Evolutionary conservation across 2,888 invertebrate genomes (phyloP).

Genomic region (Amblyjoppa fuscipennis): DNA sequence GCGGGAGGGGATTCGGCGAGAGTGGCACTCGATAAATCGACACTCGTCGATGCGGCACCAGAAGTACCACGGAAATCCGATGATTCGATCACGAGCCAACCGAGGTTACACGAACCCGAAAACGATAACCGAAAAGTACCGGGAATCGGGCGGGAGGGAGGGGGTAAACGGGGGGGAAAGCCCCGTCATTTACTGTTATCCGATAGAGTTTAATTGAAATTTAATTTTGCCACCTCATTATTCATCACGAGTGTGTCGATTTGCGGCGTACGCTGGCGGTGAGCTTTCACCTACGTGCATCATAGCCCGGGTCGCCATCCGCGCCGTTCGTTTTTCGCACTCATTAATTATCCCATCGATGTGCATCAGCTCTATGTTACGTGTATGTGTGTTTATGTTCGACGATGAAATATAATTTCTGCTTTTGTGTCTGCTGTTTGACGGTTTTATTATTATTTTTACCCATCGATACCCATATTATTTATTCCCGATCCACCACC

Average conservation of each 20-base stretch:
- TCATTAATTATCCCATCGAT: slow-evolving; percentile 60
- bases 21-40: slow-evolving; percentile 53
- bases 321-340: slow-evolving; percentile 68
- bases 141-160: slow-evolving; percentile 15
- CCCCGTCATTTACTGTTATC: slow-evolving; percentile 76
- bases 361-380: slow-evolving; percentile 26
- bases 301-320: not conserved
- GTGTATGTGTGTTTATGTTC: slow-evolving; percentile 27
- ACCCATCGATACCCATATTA: slow-evolving; percentile 18
- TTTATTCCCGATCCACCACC: slow-evolving; percentile 44
- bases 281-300: slow-evolving; percentile 72
- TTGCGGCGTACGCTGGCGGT: slow-evolving; percentile 73
- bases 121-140: slow-evolving; percentile 68
- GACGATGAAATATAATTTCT: slow-evolving; percentile 64
- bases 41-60: slow-evolving; percentile 52
- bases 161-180: slow-evolving; percentile 56
- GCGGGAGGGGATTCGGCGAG: not conserved
- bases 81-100: slow-evolving; percentile 61
- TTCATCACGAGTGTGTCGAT: slow-evolving; percentile 81
- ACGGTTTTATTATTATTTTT: slow-evolving; percentile 51
- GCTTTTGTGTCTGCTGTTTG: slow-evolving; percentile 55
- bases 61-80: slow-evolving; percentile 62
- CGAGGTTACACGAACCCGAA: slow-evolving; percentile 58
- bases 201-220: slow-evolving; percentile 79
- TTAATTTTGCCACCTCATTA: slow-evolving; percentile 81